A percentile compares a stretch with the other conserved stretches of the same genome.
Evolutionary conservation across 2,113 vertebrate species (phyloP).

Genomic region (Misgurnus mizolepis): DNA sequence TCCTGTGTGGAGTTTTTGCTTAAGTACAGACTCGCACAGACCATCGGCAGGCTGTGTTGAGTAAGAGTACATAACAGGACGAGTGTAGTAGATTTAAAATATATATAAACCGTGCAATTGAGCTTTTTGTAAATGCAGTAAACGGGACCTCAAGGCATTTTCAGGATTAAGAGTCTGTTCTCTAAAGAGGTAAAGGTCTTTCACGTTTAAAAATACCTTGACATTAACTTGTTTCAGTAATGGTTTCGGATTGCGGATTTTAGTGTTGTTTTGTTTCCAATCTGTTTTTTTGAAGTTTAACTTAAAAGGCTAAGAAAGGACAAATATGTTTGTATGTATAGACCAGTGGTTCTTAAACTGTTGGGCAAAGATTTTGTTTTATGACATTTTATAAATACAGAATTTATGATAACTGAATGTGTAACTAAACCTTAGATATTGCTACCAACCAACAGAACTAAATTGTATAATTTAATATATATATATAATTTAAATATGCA

Average conservation of each 20-base stretch:
- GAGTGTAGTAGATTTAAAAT: neutral
- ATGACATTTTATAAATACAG: too few relatives aligned
- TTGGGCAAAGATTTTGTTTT: too few relatives aligned
- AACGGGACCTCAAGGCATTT: slow-evolving; percentile 25
- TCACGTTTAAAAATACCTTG: neutral
- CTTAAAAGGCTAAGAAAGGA: slow-evolving; percentile 15
- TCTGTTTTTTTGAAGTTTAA: slow-evolving; percentile 8
- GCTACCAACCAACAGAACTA: too few relatives aligned
- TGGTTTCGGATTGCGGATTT: slow-evolving; percentile 8
- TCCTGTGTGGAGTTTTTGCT: slow-evolving; percentile 44
- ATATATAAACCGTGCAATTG: neutral
- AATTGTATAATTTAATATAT: too few relatives aligned
- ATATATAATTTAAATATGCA: too few relatives aligned
- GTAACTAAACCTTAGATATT: too few relatives aligned
- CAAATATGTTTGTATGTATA: slow-evolving; percentile 4
- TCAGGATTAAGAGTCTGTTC: slow-evolving; percentile 8
- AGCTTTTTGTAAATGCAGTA: neutral
- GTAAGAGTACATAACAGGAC: neutral
- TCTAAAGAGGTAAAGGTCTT: slow-evolving; percentile 4
- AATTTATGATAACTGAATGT: too few relatives aligned
- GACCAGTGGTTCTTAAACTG: neutral
- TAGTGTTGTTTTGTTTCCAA: slow-evolving; percentile 34
- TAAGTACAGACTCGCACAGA: neutral
- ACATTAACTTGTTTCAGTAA: slow-evolving; percentile 9
- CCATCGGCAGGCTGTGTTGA: neutral